Base-by-base conservation (phyloP, 2,888 invertebrate genomes). In the Calliscelio sp. region DNA sequence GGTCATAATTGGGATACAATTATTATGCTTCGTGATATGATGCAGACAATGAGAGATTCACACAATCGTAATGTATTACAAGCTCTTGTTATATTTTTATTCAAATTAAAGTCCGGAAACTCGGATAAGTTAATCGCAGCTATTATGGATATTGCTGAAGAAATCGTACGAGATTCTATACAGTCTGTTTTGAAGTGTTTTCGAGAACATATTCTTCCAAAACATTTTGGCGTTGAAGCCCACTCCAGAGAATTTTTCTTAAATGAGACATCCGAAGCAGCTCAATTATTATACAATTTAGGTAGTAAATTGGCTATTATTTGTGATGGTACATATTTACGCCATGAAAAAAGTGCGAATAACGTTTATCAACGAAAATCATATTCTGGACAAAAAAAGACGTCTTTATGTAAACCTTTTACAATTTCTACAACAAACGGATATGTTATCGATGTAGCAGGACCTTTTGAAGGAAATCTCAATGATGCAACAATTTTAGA, bases 401-500 rank as follows among this genome's bases (percentile, higher is more conserved):
- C 20, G 18, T 16, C 28, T 18, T 46, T 78, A n/a, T 68, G 68
- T 18, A 59, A 68, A 53, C 78, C 78, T 16, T 78, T 78, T 22
- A 68, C 68, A 11, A 55, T 79, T 4, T 63, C 55, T 25, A 79
- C 79, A 18, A 78, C 49, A 38, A 59, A 59, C 16, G 78, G 78
- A 18, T 28, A 28, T 38, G 22, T 63, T 63, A 55, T 84, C n/a
- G 82, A 87, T 70, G 51, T 86, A n/a, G 18, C 24, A 24, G 85
- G 86, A 18, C 84, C 86, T 7, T 88, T 53, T 46, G 8, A 51
- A n/a, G 81, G 24, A 53, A 89, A 38, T 78, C 18, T 44, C 66
- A 89, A 84, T 84, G 86, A 86, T 65, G 86, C 86, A 25, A 10
- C 44, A 22, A 88, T 88, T 25, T 59, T 87, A 71, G 59, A 78